phyloP scores from a whole-genome alignment of 2,797 vertebrate species.

The Acanthornis magna region DNA sequence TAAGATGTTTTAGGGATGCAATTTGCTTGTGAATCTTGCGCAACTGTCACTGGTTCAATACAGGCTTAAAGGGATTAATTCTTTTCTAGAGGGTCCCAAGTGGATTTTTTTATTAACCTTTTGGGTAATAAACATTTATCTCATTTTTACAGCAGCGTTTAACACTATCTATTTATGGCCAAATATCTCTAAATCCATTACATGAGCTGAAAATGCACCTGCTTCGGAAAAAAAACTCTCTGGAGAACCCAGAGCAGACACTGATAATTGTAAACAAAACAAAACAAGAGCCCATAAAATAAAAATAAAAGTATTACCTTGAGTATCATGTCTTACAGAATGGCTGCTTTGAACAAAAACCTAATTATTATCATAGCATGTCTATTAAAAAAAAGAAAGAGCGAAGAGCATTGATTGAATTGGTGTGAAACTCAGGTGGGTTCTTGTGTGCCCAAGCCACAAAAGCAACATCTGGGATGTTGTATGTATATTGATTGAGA shows the following conservation, averaged over 20 bases:
- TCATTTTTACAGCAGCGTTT: slow-evolving; percentile 62
- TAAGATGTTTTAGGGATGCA: slow-evolving; percentile 47
- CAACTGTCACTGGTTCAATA: slow-evolving; percentile 43
- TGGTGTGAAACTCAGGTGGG: neutral
- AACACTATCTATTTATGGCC: slow-evolving; percentile 60
- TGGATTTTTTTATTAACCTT: slow-evolving; percentile 65
- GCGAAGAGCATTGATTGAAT: neutral
- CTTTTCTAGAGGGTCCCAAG: slow-evolving; percentile 35
- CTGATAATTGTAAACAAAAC: slow-evolving; percentile 61
- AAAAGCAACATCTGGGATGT: neutral
- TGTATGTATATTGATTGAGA: fast-evolving
- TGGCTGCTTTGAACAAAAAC: slow-evolving; percentile 8
- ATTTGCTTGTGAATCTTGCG: slow-evolving; percentile 52
- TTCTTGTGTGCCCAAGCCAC: neutral
- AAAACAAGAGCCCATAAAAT: slow-evolving; percentile 47
- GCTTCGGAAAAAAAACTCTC: slow-evolving; percentile 27
- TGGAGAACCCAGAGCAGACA: neutral
- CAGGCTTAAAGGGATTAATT: slow-evolving; percentile 49
- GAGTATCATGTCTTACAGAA: slow-evolving; percentile 43
- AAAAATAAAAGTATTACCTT: slow-evolving; percentile 56
- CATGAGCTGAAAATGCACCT: slow-evolving; percentile 52
- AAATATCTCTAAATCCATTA: slow-evolving; percentile 69
- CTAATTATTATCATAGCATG: neutral
- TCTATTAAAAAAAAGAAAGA: neutral
- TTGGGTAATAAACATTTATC: slow-evolving; percentile 68